Evolutionary conservation across 2,888 invertebrate genomes (phyloP).

Genomic region (Ametastegia equiseti): DNA sequence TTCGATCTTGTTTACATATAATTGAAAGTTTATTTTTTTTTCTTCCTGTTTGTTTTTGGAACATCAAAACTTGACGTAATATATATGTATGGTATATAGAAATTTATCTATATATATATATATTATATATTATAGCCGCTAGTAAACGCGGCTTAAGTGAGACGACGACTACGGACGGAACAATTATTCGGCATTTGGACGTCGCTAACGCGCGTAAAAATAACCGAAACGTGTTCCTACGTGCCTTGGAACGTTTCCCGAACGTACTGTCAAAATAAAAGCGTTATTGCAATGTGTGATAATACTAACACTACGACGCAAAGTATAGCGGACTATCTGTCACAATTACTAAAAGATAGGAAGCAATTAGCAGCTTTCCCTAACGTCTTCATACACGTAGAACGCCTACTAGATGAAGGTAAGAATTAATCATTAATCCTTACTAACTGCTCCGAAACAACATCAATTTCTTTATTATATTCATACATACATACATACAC

Average conservation of each 20-base stretch:
- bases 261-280: conserved; percentile 44
- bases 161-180: neutral
- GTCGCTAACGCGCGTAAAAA: conserved; percentile 45
- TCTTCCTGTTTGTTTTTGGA: too few species aligned
- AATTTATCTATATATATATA: neutral
- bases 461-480: conserved; percentile 23
- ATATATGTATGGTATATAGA: neutral
- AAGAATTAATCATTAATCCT: conserved; percentile 71
- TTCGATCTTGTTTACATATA: too few species aligned
- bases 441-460: conserved; percentile 52
- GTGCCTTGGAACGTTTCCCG: conserved; percentile 43
- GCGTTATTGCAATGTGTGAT: conserved; percentile 71
- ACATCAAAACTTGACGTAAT: neutral
- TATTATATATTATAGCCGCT: conserved; percentile 17
- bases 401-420: conserved; percentile 99
- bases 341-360: conserved; percentile 99
- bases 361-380: conserved; percentile 99
- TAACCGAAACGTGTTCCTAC: conserved; percentile 42
- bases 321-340: conserved; percentile 99
- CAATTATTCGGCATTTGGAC: conserved; percentile 29
- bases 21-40: too few species aligned
- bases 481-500: neutral
- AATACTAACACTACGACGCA: conserved; percentile 85
- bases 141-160: conserved; percentile 51
- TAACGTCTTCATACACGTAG: conserved; percentile 99